A percentile compares a stretch with the other conserved stretches of the same genome.
phyloP scores from a whole-genome alignment of 2,113 vertebrate species.

The Elgaria multicarinata region DNA sequence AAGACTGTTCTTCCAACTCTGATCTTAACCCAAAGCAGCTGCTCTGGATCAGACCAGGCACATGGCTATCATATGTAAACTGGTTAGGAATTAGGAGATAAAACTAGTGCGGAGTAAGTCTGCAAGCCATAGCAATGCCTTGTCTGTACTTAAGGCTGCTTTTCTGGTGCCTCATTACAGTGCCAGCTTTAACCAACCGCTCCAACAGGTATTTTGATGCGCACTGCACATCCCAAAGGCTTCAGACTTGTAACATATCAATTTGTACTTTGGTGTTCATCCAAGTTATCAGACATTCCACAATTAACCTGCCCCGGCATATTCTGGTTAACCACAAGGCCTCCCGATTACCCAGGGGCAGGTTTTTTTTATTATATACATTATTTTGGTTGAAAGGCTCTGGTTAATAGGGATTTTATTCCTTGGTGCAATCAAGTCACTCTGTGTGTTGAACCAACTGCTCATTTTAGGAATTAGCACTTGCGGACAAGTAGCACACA shows the following conservation, averaged over 20 bases:
- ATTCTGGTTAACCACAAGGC: not conserved
- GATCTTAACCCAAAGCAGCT: too few relatives aligned
- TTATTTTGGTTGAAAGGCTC: not conserved
- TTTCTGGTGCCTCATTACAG: constrained; percentile 11
- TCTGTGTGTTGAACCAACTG: too few relatives aligned
- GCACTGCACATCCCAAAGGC: constrained; percentile 8
- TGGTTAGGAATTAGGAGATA: too few relatives aligned
- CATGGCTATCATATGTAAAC: too few relatives aligned
- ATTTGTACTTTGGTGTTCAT: not conserved
- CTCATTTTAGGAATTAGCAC: too few relatives aligned
- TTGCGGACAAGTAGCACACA: too few relatives aligned
- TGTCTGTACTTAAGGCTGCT: not conserved
- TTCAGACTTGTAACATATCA: not conserved
- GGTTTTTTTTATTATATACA: not conserved
- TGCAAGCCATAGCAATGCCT: not conserved
- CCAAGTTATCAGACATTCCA: not conserved
- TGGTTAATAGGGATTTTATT: not conserved
- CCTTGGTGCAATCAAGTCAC: too few relatives aligned
- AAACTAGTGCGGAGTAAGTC: not conserved
- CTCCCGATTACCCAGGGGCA: not conserved
- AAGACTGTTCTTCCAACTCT: too few relatives aligned
- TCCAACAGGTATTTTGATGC: not conserved
- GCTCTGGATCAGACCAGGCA: too few relatives aligned
- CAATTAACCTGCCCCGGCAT: not conserved
- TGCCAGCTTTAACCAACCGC: not conserved